Percentiles rank a stretch among this genome's conserved stretches.
These are phyloP conservation scores for Thalassoma bifasciatum DNA, from an alignment of 2,113 vertebrate species.

Conservation along the genomic window DNA sequence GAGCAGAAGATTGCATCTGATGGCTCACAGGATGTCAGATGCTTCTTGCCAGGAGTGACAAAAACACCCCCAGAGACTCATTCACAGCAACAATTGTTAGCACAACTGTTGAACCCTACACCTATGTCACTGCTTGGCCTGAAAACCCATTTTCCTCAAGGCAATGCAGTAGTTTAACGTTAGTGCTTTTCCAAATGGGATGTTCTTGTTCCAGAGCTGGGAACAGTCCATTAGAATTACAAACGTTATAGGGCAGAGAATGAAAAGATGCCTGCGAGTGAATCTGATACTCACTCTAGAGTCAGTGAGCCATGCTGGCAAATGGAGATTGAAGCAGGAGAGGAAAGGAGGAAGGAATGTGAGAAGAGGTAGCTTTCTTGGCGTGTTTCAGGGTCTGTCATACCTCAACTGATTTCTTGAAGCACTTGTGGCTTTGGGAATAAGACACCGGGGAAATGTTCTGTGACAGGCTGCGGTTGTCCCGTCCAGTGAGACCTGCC, in stretches of 20 bases:
- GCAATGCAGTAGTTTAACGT: constrained; percentile 35
- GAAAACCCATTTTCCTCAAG: constrained; percentile 58
- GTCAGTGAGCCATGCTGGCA: not conserved
- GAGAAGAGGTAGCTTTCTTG: constrained; percentile 3
- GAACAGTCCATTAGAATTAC: constrained; percentile 35
- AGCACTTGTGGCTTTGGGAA: constrained; percentile 3
- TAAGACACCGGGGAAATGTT: constrained; percentile 19
- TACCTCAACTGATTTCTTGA: constrained; percentile 37
- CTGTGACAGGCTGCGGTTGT: constrained; percentile 26
- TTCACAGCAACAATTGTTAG: constrained; percentile 34
- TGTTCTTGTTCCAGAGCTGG: constrained; percentile 17
- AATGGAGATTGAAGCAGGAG: not conserved
- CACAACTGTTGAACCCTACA: constrained; percentile 43
- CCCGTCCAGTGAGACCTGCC: not conserved
- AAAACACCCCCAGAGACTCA: constrained; percentile 29
- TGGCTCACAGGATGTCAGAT: constrained; percentile 19
- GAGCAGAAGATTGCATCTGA: constrained; percentile 19
- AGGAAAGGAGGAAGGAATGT: constrained; percentile 7
- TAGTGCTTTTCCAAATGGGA: constrained; percentile 20
- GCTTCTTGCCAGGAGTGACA: constrained; percentile 22
- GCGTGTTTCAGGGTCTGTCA: constrained; percentile 29
- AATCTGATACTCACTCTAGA: constrained; percentile 5
- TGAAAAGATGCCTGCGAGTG: constrained; percentile 28
- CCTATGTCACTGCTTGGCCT: constrained; percentile 46
- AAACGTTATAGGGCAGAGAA: constrained; percentile 19